A percentile compares a stretch with the other conserved stretches of the same genome.
Conservation (phyloP, 23 tunicate genomes). For the Clavelina lepadiformis region DNA sequence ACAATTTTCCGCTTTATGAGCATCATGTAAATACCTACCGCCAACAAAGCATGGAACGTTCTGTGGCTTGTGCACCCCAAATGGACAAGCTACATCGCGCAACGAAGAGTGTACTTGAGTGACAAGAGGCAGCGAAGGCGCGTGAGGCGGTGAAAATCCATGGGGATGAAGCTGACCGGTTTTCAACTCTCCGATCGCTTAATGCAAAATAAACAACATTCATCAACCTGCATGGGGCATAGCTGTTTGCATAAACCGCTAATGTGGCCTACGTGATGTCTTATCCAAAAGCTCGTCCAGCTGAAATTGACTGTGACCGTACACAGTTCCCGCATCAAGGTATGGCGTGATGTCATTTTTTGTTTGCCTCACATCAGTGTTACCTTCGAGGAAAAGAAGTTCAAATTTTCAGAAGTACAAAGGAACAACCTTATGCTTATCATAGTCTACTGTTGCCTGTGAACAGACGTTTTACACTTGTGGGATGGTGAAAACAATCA, state of each 20-base stretch:
- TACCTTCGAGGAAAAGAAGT: slow-evolving; percentile 19
- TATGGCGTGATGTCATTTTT: slow-evolving; percentile 51
- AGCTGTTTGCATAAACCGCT: too few species aligned
- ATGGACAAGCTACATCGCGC: slow-evolving; percentile 37
- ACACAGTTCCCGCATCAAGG: slow-evolving; percentile 69
- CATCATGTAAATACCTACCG: too few species aligned
- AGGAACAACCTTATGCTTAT: too few species aligned
- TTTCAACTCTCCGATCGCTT: slow-evolving; percentile 42
- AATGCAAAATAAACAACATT: neutral
- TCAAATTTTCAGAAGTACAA: too few species aligned
- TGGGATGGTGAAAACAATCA: too few species aligned
- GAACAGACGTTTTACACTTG: too few species aligned
- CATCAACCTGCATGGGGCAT: neutral
- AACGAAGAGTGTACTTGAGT: slow-evolving; percentile 27
- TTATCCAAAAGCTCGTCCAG: slow-evolving; percentile 44
- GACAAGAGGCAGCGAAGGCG: slow-evolving; percentile 28
- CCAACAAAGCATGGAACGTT: slow-evolving; percentile 63
- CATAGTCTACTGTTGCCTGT: too few species aligned
- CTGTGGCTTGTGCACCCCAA: slow-evolving; percentile 46
- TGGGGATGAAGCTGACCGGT: slow-evolving; percentile 8
- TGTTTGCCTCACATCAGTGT: slow-evolving; percentile 39
- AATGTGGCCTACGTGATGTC: slow-evolving; percentile 35
- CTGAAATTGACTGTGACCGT: slow-evolving; percentile 42
- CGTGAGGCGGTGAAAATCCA: slow-evolving; percentile 22
- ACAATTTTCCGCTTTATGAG: too few species aligned